Base-by-base conservation (phyloP, 2,888 invertebrate genomes). In the Artemia sinica region DNA sequence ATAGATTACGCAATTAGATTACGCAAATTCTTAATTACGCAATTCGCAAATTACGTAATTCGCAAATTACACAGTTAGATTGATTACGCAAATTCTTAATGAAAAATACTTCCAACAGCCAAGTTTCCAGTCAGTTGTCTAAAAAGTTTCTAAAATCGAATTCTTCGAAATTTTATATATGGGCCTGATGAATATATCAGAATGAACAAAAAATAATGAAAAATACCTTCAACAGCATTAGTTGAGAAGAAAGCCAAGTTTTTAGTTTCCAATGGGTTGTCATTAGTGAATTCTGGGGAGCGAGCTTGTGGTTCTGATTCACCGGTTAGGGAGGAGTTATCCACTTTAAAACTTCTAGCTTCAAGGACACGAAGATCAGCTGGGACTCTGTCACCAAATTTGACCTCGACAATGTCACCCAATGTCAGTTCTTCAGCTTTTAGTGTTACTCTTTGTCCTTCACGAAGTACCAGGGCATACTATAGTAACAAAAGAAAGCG, bases 361-460 rank as follows among this genome's bases (percentile, higher is more conserved):
- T 76, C 75, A 69, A 84, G 77, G 71, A 84, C 76, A 70, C 84
- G 77, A 71, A 84, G 78, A 74, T 84, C 84, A 50, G 83, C 84
- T 4, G 83, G 83, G 10, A 83, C 41, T 68, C 81, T 75, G 75
- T 84, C 83, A 66, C 84, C 84, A 74, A 82, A 82, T 74, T 83
- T 83, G 66, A 84, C 80, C 68, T 82, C 82, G 14, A 83, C 79
- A 68, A 83, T 75, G 75, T 84, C 83, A 65, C 83, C 83, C 58
- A 96, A 84, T 71, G 95, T 95, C 74, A 98, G 82, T 77, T 96
- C 95, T 81, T 93, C 92, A 76, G 92, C 92, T 73, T 90, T 86
- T 73, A 93, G 82, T 73, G 91, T 93, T 75, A 91, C 81, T 78
- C 93, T 93, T 80, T 93, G 91, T 74, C 92, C 93, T 80, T 94